Percentiles rank a stretch among this genome's conserved stretches.
phyloP scores from a whole-genome alignment of 2,113 vertebrate genomes.

The Lutjanus erythropterus region DNA sequence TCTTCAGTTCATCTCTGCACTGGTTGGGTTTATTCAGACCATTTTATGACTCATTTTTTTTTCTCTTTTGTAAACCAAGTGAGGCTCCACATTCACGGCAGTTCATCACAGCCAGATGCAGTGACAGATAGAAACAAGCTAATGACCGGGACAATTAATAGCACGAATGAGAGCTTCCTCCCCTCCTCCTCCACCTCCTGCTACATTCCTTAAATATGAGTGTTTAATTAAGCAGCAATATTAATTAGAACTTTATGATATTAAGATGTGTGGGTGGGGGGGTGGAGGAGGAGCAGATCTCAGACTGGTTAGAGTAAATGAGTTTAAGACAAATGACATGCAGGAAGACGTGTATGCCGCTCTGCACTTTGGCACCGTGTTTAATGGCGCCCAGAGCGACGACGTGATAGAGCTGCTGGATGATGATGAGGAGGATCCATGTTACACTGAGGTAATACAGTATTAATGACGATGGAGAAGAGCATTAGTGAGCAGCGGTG shows the following conservation, averaged over 20 bases:
- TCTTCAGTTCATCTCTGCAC: not conserved
- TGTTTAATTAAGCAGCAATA: conserved; percentile 85
- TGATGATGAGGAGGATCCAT: conserved; percentile 33
- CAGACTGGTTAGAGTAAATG: conserved; percentile 72
- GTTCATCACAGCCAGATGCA: conserved; percentile 46
- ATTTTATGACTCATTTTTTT: conserved; percentile 14
- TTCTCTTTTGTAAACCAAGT: conserved; percentile 11
- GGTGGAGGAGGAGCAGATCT: conserved; percentile 32
- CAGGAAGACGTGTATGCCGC: not conserved
- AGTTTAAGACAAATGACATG: conserved; percentile 78
- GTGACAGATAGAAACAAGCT: conserved; percentile 54
- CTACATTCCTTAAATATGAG: conserved; percentile 81
- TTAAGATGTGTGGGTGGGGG: conserved; percentile 63
- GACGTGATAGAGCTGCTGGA: conserved; percentile 5
- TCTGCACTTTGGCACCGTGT: conserved; percentile 14
- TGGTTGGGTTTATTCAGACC: not conserved
- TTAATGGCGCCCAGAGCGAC: conserved; percentile 43
- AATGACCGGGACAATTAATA: conserved; percentile 73
- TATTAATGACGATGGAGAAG: conserved; percentile 34
- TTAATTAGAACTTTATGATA: conserved; percentile 82
- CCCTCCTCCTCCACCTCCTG: conserved; percentile 50
- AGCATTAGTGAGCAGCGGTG: not conserved
- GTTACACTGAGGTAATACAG: conserved; percentile 41
- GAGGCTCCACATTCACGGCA: conserved; percentile 13
- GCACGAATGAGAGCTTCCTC: conserved; percentile 54